Evolutionary conservation across 2,888 invertebrate genomes (phyloP), one percentile per base, ranked within the genome.

Genomic region (Myathropa florea): DNA sequence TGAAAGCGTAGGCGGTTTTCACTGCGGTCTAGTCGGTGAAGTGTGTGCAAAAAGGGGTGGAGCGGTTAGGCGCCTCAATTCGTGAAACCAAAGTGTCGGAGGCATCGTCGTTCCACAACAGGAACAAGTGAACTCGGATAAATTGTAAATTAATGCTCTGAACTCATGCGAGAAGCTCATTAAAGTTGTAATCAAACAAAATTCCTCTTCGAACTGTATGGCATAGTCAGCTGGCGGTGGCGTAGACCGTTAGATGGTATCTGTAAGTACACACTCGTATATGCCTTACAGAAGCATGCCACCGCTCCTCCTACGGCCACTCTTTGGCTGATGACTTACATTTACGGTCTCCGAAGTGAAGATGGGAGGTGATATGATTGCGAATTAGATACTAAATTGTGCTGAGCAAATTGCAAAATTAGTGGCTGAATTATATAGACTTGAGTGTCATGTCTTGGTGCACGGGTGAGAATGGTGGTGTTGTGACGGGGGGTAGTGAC

Each of bases 131-230:
- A 77, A 70, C 33, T 82, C 60, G 71, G 77, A 67, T 71, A 78
- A 83, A 83, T 78, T 83, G 55, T 39, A 83, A 78, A 78, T 83
- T 72, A 78, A 83, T 83, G 83, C 63, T 46, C 70, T 64, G 72
- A 83, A 73, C 83, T 78, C 83, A 78, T 72, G 83, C 83, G 63
- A 83, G 57, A 55, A 83, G 78, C 83, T 83, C 83, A 83, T 83
- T 83, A 83, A 77, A 78, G 83, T 77, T 83, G 83, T 83, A 78
- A 83, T 83, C 83, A 83, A 83, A 78, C 72, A 75, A 81, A 83
- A 73, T 78, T 83, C 18, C 67, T 61, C 72, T 78, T 77, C 64
- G 70, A 75, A 75, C 57, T 68, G 36, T 28, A 18, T 33, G 14
- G 57, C 24, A 57, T 53, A 72, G 64, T 60, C 79, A 78, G 70